Base-by-base conservation (phyloP, 1,140 invertebrate species). In the Leptinotarsa texana region DNA sequence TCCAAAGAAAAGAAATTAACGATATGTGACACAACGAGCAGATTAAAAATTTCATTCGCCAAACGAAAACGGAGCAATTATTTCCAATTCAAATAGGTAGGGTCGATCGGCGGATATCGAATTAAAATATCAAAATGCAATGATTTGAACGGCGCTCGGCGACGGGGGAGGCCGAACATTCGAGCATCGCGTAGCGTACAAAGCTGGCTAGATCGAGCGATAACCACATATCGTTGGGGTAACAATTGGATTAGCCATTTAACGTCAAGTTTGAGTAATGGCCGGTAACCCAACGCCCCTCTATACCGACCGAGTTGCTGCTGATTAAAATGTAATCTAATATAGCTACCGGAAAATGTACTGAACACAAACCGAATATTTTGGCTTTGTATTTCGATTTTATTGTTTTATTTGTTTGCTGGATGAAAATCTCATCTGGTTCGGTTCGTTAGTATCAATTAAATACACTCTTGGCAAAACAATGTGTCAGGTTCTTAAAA, bases 321-420 rank as follows among this genome's bases (percentile, higher is more conserved):
- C 80, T 85, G 84, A 85, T 85, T 85, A 85, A 85, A 85, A 84
- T 84, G 82, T 85, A 85, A 85, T 85, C 84, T 85, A 85, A 85
- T 85, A 85, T 83, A 80, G 80, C 81, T 75, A 74, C 82, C 82
- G 81, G 81, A 81, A 83, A 84, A 83, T 81, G 80, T 82, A 81
- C 79, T 74, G 78, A 82, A 79, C 79, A 74, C 77, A 72, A 78
- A 80, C 77, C 73, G 78, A 82, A 80, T 82, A 80, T 82, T 82
- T 82, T 74, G 76, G 75, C 77, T 82, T 82, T 82, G 76, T 80
- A 77, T 79, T 77, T 80, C 77, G 77, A 80, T 77, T 78, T 73
- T 72, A 82, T 80, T 79, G 81, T 81, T 82, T 81, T 80, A 77
- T 80, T 82, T 79, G 75, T 77, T 76, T 74, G 68, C 67, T 76